A percentile compares a stretch with the other conserved stretches of the same genome.
These are phyloP conservation scores for Sardina pilchardus DNA, from an alignment of 2,113 vertebrate genomes.

Conservation along the genomic window DNA sequence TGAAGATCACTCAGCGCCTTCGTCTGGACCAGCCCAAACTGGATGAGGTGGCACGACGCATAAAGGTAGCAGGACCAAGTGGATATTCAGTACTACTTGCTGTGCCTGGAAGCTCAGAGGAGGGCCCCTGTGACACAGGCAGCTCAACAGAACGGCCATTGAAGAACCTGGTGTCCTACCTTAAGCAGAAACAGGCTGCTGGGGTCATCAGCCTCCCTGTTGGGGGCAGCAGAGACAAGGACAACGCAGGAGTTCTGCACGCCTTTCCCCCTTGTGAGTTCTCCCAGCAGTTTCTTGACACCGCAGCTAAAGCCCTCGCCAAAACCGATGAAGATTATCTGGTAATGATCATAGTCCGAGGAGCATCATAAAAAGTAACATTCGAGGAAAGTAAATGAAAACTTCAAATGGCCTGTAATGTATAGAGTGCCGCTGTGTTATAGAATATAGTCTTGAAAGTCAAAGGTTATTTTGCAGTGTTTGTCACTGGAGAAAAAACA, in stretches of 20 bases:
- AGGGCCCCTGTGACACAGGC: slow-evolving; percentile 73
- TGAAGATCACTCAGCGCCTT: slow-evolving; percentile 98
- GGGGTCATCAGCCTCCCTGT: slow-evolving; percentile 98
- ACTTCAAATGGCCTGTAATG: slow-evolving; percentile 40
- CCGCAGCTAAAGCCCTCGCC: slow-evolving; percentile 94
- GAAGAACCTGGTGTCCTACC: slow-evolving; percentile 98
- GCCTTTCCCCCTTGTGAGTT: slow-evolving; percentile 99
- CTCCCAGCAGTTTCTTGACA: slow-evolving; percentile 99
- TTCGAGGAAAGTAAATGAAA: slow-evolving; percentile 42
- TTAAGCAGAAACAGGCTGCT: slow-evolving; percentile 99
- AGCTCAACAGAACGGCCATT: slow-evolving; percentile 93
- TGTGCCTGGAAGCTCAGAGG: slow-evolving; percentile 86
- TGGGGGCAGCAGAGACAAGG: slow-evolving; percentile 97
- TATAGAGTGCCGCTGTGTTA: not conserved
- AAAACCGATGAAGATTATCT: slow-evolving; percentile 99
- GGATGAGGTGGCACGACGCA: slow-evolving; percentile 96
- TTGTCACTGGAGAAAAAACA: slow-evolving; percentile 8
- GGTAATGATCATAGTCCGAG: slow-evolving; percentile 99
- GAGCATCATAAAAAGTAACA: slow-evolving; percentile 81
- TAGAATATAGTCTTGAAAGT: slow-evolving; percentile 38
- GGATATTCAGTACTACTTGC: slow-evolving; percentile 94
- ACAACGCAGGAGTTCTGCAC: slow-evolving; percentile 96
- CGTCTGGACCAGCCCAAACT: slow-evolving; percentile 98
- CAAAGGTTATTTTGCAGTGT: slow-evolving; percentile 9
- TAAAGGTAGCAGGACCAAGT: slow-evolving; percentile 93